These are phyloP conservation scores for Drosophila albomicans DNA, from an alignment of 1,140 invertebrate genomes.

Conservation along the genomic window DNA sequence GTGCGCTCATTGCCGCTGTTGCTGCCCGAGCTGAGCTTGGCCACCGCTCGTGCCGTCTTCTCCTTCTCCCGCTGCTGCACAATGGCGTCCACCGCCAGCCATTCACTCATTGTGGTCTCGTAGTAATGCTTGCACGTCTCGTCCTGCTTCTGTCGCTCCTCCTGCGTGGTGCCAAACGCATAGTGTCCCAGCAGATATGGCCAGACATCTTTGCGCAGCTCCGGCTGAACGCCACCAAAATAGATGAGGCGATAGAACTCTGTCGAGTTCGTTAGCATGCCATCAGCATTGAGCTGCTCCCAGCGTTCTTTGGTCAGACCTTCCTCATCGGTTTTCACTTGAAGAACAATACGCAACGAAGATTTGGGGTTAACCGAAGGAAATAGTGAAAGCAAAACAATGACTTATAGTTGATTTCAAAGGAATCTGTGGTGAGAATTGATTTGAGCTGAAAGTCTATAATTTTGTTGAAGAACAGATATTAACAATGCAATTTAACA, in stretches of 20 bases:
- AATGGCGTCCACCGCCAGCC: constrained; percentile 96
- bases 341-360: not conserved
- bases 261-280: constrained; percentile 87
- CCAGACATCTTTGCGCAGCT: constrained; percentile 94
- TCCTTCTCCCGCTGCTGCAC: constrained; percentile 93
- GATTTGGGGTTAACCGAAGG: not conserved
- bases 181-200: constrained; percentile 96
- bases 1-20: constrained; percentile 83
- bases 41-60: constrained; percentile 88
- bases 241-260: constrained; percentile 94
- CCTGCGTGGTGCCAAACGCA: constrained; percentile 90
- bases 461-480: too few relatives aligned
- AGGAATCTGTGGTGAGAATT: too few relatives aligned
- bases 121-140: constrained; percentile 90
- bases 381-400: too few relatives aligned
- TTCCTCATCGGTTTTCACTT: constrained; percentile 86
- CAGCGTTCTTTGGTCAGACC: constrained; percentile 90
- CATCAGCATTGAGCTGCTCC: constrained; percentile 87
- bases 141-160: constrained; percentile 90
- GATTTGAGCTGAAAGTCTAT: too few relatives aligned
- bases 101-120: constrained; percentile 96
- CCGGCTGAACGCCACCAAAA: constrained; percentile 93
- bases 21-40: constrained; percentile 87
- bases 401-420: too few relatives aligned
- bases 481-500: too few relatives aligned